Base-by-base conservation (phyloP, 2,888 invertebrate species). In the Spatulosminthurus flaviceps region DNA sequence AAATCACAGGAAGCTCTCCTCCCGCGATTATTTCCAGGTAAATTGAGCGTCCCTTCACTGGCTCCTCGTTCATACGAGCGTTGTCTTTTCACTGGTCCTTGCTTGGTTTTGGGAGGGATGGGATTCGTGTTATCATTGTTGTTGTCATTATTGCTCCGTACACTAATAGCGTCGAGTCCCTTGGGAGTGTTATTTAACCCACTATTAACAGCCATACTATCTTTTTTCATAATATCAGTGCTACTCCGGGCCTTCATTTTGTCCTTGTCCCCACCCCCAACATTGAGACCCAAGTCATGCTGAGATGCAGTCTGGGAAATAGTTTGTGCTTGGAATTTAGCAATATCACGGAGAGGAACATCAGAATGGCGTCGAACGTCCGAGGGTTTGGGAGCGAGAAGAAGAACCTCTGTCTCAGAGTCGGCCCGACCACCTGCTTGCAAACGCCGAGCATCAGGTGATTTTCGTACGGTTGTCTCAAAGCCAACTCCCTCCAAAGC, bases 361-460 rank as follows among this genome's bases (percentile, higher is more conserved):
- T 85, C 85, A 7, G 85, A 85, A 60, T 85, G 85, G 28, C 85
- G 82, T 1, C 85, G 83, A 19, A 85, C 85, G 66, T 85, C 85
- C 1, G 82, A 82, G 1, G 85, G 83, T 61, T 85, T 85, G 28
- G 85, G 85, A 24, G 85, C 85, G 0, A 85, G 80, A 0, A 85
- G 83, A 21, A 85, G 82, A 13, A 85, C 85, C 81, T 85, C 85
- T 22, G 83, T 85, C 70, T 85, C 85, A 9, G 85, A 85, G 67
- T 85, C 85, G 9, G 85, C 85, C 29, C 85, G 80, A 67, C 82
- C 84, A 24, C 83, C 82, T 41, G 80, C 81, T 74, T 73, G 70
- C 19, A 82, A 43, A 1, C 82, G 80, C 11, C 82, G 74, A 42
- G 81, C 80, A 78, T 81, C 82, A 43, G 82, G 82, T 61, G 82